A percentile compares a stretch with the other conserved stretches of the same genome.
phyloP scores from a whole-genome alignment of 2,113 vertebrate genomes.

The Onychostruthus taczanowskii region DNA sequence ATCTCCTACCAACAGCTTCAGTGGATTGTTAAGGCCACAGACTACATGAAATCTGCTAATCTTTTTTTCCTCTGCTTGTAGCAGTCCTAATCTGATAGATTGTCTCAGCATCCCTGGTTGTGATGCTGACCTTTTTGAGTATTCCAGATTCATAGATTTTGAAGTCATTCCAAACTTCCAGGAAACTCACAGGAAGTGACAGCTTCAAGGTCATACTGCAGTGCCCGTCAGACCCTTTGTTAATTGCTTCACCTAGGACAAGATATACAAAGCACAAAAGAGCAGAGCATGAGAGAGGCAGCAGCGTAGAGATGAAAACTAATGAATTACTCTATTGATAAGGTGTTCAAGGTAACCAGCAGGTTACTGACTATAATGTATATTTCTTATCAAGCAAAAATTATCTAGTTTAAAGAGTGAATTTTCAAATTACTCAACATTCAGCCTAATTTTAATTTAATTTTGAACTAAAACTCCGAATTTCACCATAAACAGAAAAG shows the following conservation, averaged over 20 bases:
- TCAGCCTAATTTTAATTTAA: not conserved
- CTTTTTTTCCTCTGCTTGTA: not conserved
- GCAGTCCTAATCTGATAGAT: not conserved
- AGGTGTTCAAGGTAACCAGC: not conserved
- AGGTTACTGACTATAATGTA: not conserved
- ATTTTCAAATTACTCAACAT: not conserved
- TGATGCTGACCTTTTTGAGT: not conserved
- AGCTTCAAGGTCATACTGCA: not conserved
- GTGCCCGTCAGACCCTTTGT: not conserved
- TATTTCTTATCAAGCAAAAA: not conserved
- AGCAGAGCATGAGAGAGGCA: not conserved
- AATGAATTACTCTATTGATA: not conserved
- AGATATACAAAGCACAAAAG: not conserved
- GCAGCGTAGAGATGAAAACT: not conserved
- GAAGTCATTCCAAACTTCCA: not conserved
- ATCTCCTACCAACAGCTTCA: not conserved
- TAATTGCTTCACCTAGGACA: not conserved
- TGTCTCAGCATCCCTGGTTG: not conserved
- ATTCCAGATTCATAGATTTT: not conserved
- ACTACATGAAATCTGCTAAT: not conserved
- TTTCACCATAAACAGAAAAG: not conserved
- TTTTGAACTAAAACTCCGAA: not conserved
- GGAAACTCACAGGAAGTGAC: not conserved
- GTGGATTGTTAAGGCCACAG: not conserved
- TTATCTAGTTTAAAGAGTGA: not conserved